phyloP scores from a whole-genome alignment of 1,140 invertebrate species.

The fruit fly (Drosophila melanogaster) region DNA sequence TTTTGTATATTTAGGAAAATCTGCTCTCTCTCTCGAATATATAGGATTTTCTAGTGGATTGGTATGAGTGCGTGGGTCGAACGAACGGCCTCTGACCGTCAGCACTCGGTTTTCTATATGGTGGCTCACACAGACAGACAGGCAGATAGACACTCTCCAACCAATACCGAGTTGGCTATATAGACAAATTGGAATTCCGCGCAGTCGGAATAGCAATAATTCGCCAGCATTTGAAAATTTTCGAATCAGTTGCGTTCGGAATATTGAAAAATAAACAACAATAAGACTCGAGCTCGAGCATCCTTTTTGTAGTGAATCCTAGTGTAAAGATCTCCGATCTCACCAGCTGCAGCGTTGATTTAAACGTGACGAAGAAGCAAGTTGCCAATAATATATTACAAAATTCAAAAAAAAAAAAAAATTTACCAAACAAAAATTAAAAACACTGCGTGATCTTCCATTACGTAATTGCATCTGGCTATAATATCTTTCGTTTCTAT shows the following conservation, averaged over 20 bases:
- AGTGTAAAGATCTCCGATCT: constrained; percentile 73
- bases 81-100: constrained; percentile 78
- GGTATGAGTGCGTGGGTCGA: constrained; percentile 69
- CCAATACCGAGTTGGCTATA: constrained; percentile 32
- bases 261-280: constrained; percentile 84
- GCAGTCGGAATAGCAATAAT: constrained; percentile 80
- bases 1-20: constrained; percentile 47
- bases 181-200: constrained; percentile 77
- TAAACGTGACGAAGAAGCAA: constrained; percentile 78
- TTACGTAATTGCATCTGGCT: constrained; percentile 63
- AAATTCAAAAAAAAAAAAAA: constrained; percentile 2
- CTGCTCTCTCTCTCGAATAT: constrained; percentile 17
- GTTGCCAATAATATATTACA: constrained; percentile 37
- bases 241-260: constrained; percentile 85
- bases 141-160: constrained; percentile 48
- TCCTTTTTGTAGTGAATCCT: constrained; percentile 62
- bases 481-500: constrained; percentile 62
- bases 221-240: constrained; percentile 82
- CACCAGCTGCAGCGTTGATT: constrained; percentile 65
- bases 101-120: constrained; percentile 51
- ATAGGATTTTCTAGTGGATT: constrained; percentile 14
- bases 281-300: constrained; percentile 66
- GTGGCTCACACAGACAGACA: constrained; percentile 43
- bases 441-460: constrained; percentile 24
- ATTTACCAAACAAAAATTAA: constrained; percentile 15